A percentile compares a stretch with the other conserved stretches of the same genome.
phyloP scores from a whole-genome alignment of 2,888 invertebrate species.

The Leptarthrus brevirostris region DNA sequence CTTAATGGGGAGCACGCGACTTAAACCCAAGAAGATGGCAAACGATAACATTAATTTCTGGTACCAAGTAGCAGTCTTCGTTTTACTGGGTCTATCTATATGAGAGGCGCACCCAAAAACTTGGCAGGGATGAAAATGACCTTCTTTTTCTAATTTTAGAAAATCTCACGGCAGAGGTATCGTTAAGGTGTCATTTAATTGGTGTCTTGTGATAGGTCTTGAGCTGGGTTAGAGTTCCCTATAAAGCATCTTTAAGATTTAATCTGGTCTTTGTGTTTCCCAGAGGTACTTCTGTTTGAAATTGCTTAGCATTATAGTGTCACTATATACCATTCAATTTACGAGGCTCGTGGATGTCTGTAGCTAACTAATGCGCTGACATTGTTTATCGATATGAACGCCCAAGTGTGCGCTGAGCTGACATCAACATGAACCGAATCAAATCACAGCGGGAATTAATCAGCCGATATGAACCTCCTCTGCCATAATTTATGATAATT shows the following conservation, averaged over 20 bases:
- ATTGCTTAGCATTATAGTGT: constrained; percentile 4
- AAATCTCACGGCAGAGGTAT: not conserved
- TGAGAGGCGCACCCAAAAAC: not conserved
- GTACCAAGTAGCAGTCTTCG: not conserved
- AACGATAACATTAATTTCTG: constrained; percentile 36
- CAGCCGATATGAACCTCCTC: constrained; percentile 24
- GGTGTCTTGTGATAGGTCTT: not conserved
- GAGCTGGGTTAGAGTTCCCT: not conserved
- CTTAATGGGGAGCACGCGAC: not conserved
- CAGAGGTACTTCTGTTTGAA: not conserved
- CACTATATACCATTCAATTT: not conserved
- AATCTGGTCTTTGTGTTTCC: not conserved
- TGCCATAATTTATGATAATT: constrained; percentile 63
- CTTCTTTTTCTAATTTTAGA: constrained; percentile 21
- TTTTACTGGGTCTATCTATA: not conserved
- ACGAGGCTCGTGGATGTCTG: not conserved
- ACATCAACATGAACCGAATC: constrained; percentile 3
- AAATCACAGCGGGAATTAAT: constrained; percentile 38
- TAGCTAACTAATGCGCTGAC: not conserved
- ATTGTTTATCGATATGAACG: not conserved
- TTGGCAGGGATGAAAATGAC: not conserved
- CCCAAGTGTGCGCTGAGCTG: not conserved
- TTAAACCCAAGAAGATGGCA: not conserved
- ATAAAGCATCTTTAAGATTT: not conserved
- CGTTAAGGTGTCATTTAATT: constrained; percentile 22